Evolutionary conservation across 2,888 invertebrate species (phyloP).

Genomic region (Morpho deidamia): DNA sequence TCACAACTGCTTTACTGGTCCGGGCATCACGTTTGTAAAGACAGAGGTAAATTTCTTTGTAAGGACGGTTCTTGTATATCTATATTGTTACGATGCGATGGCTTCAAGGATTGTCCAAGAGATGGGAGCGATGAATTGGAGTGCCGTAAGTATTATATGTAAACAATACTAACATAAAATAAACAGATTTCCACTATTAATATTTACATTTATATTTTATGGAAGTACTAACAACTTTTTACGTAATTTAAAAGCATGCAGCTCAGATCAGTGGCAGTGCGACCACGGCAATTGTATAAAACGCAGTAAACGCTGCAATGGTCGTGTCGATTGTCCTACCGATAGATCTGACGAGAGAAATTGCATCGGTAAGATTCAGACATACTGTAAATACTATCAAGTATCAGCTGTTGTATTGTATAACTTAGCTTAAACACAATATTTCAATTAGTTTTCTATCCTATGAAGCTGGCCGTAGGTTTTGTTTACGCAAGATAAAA

Average conservation of each 20-base stretch:
- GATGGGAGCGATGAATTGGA: slow-evolving; percentile 81
- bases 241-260: slow-evolving; percentile 76
- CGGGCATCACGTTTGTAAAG: slow-evolving; percentile 56
- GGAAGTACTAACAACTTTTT: background rate
- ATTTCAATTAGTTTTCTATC: no score
- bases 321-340: slow-evolving; percentile 82
- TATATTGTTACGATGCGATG: slow-evolving; percentile 83
- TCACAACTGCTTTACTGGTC: slow-evolving; percentile 46
- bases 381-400: no score
- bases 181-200: background rate
- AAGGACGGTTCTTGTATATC: slow-evolving; percentile 86
- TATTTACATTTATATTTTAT: no score
- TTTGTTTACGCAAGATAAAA: background rate
- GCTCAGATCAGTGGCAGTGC: slow-evolving; percentile 85
- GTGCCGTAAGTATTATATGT: slow-evolving; percentile 80
- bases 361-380: slow-evolving; percentile 74
- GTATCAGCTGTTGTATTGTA: no score
- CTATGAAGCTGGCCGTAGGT: no score
- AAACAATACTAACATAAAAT: background rate
- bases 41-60: slow-evolving; percentile 83
- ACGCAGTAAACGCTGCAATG: slow-evolving; percentile 80
- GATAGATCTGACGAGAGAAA: slow-evolving; percentile 86
- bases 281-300: slow-evolving; percentile 83
- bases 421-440: no score
- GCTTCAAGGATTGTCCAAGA: slow-evolving; percentile 83